These are phyloP conservation scores for Carcina quercana DNA, from an alignment of 2,888 invertebrate genomes.

Conservation along the genomic window DNA sequence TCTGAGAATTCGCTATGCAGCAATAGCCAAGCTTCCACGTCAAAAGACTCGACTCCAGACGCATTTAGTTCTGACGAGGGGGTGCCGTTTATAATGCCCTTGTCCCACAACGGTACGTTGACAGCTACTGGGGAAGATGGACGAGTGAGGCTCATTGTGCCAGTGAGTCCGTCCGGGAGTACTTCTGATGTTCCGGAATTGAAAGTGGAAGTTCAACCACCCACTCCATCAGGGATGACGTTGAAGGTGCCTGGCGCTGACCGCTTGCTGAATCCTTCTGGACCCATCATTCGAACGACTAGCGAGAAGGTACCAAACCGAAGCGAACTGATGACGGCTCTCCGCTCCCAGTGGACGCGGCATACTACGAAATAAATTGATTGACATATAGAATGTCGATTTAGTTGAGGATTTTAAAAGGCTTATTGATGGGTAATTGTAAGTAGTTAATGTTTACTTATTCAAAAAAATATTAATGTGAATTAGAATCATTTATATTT, in stretches of 20 bases:
- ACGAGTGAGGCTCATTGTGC: constrained; percentile 76
- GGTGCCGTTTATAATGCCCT: constrained; percentile 78
- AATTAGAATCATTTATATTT: too few relatives aligned
- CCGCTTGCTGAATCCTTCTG: constrained; percentile 69
- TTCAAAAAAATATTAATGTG: too few relatives aligned
- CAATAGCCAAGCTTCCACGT: constrained; percentile 60
- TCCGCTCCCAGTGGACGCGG: constrained; percentile 88
- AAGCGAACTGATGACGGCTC: constrained; percentile 88
- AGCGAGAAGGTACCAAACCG: constrained; percentile 91
- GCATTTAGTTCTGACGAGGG: constrained; percentile 53
- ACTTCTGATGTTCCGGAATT: constrained; percentile 39
- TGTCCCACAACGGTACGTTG: constrained; percentile 77
- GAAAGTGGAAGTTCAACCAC: constrained; percentile 32
- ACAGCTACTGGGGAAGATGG: constrained; percentile 77
- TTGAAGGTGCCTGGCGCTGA: constrained; percentile 68
- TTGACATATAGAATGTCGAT: constrained; percentile 34
- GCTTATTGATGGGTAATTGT: too few relatives aligned
- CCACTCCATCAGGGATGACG: constrained; percentile 52
- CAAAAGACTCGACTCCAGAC: constrained; percentile 58
- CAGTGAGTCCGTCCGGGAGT: constrained; percentile 69
- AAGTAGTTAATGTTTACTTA: too few relatives aligned
- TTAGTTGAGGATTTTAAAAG: too few relatives aligned
- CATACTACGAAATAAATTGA: constrained; percentile 88
- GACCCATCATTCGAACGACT: constrained; percentile 83
- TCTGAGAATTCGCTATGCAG: constrained; percentile 50